Percentiles rank a stretch among this genome's conserved stretches.
These are phyloP conservation scores for Drosophila limbata DNA, from an alignment of 2,888 invertebrate genomes.

Conservation along the genomic window DNA sequence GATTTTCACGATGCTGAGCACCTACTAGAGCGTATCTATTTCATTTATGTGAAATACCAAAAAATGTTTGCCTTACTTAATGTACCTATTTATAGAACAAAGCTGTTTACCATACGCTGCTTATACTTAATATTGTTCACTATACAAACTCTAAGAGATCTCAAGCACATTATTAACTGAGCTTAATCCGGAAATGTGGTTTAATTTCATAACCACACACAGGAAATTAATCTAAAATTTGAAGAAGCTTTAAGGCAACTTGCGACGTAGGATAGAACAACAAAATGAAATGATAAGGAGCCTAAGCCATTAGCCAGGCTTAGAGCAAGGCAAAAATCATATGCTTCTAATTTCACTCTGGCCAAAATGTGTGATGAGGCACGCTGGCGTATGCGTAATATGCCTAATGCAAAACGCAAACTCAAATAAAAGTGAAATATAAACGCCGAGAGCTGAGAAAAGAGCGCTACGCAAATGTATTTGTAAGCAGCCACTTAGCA, in stretches of 20 bases:
- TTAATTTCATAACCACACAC: slow-evolving; percentile 35
- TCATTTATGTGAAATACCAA: background rate
- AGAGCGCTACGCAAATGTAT: slow-evolving; percentile 70
- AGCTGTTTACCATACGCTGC: background rate
- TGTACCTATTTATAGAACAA: background rate
- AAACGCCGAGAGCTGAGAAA: slow-evolving; percentile 37
- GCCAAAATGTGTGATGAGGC: slow-evolving; percentile 28
- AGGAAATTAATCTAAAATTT: slow-evolving; percentile 54
- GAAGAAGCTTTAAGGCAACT: slow-evolving; percentile 22
- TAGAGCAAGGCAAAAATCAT: slow-evolving; percentile 68
- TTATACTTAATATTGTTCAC: slow-evolving; percentile 19
- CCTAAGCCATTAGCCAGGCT: slow-evolving; percentile 69
- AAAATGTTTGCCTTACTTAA: background rate
- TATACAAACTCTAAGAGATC: background rate
- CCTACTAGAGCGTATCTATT: background rate
- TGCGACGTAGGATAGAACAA: slow-evolving; percentile 8
- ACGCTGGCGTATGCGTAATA: slow-evolving; percentile 74
- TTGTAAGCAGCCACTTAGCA: slow-evolving; percentile 80
- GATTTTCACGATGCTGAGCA: background rate
- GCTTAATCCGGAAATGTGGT: slow-evolving; percentile 25
- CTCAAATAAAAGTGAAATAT: slow-evolving; percentile 79
- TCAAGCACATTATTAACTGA: slow-evolving; percentile 6
- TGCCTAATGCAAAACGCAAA: slow-evolving; percentile 79
- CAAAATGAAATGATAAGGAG: slow-evolving; percentile 35
- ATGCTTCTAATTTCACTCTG: slow-evolving; percentile 70